Percentiles rank a stretch among this genome's conserved stretches.
phyloP scores from a whole-genome alignment of 23 tunicate genomes.

The Trididemnum miniatum region DNA sequence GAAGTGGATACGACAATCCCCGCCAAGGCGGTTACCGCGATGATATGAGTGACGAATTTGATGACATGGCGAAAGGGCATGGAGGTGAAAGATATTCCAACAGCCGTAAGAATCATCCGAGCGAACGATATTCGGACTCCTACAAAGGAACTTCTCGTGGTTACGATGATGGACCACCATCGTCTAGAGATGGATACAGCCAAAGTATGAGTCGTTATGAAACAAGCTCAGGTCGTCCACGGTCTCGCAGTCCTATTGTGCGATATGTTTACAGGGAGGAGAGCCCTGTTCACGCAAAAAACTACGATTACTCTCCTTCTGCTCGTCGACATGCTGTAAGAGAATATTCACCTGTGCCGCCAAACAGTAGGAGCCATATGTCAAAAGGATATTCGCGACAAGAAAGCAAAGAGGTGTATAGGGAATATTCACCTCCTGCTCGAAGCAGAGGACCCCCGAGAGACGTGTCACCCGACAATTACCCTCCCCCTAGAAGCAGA shows the following conservation, averaged over 20 bases:
- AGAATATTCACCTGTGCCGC: conserved; percentile 7
- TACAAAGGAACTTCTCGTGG: conserved; percentile 19
- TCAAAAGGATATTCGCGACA: conserved; percentile 13
- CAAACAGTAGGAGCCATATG: not conserved
- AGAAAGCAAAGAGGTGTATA: not conserved
- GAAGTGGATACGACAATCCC: conserved; percentile 23
- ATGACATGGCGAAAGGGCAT: not conserved
- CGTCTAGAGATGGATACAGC: conserved; percentile 15
- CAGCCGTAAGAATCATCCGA: conserved; percentile 5
- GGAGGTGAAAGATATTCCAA: not conserved
- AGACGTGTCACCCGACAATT: conserved; percentile 23
- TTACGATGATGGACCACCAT: not conserved
- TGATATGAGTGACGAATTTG: not conserved
- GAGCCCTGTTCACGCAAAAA: conserved; percentile 31
- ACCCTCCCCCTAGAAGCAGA: not conserved
- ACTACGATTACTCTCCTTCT: conserved; percentile 14
- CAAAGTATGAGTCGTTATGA: conserved; percentile 28
- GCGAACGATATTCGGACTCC: not conserved
- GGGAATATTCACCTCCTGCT: conserved; percentile 5
- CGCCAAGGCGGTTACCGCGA: not conserved
- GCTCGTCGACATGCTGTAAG: not conserved
- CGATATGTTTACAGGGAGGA: conserved; percentile 30
- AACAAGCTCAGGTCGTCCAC: not conserved
- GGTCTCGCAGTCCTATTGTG: conserved; percentile 56
- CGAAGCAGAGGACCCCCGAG: not conserved